A percentile compares a stretch with the other conserved stretches of the same genome.
These are phyloP conservation scores for Pachyramphus minor DNA, from an alignment of 2,113 vertebrate species.

Conservation along the genomic window DNA sequence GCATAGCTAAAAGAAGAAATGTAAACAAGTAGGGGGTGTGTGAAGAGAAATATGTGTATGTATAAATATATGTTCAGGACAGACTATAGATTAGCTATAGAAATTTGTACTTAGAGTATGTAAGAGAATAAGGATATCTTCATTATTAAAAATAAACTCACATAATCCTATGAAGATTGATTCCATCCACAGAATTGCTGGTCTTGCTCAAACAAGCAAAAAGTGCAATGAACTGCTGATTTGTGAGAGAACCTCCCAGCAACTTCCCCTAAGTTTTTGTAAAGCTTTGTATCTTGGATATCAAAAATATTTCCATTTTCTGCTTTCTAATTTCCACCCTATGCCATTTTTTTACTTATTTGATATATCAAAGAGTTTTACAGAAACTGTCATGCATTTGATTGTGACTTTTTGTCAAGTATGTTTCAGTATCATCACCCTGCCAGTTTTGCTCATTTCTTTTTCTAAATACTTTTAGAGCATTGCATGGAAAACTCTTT, in stretches of 20 bases:
- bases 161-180: not conserved
- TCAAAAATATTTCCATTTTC: not conserved
- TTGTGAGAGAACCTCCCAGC: not conserved
- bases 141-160: not conserved
- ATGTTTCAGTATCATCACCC: not conserved
- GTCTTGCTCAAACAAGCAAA: not conserved
- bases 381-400: not conserved
- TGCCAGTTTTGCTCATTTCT: not conserved
- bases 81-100: not conserved
- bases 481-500: not conserved
- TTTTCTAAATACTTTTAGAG: not conserved
- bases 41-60: fast-evolving
- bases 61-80: not conserved
- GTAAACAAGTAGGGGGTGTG: not conserved
- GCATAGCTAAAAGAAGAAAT: not conserved
- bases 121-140: not conserved
- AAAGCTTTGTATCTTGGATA: not conserved
- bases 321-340: not conserved
- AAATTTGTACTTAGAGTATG: not conserved
- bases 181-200: not conserved
- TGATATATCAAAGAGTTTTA: not conserved
- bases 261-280: not conserved
- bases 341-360: not conserved
- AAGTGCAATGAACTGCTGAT: not conserved
- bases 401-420: not conserved